phyloP scores from a whole-genome alignment of 2,797 vertebrate species.

The Rhyacichthys aspro region DNA sequence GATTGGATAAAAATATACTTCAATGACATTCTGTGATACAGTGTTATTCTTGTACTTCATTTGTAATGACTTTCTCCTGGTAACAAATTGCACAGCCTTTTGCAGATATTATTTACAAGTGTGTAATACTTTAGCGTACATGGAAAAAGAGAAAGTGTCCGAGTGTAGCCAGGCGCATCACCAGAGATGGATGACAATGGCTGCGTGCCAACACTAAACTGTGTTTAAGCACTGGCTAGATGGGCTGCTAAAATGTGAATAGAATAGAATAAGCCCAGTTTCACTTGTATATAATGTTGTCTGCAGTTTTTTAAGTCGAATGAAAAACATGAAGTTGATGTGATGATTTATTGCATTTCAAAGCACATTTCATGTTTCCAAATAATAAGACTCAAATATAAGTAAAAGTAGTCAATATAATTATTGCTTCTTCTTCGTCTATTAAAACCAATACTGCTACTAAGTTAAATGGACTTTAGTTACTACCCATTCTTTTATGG shows the following conservation, averaged over 20 bases:
- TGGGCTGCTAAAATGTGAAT: constrained; percentile 7
- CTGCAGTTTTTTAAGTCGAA: too few relatives aligned
- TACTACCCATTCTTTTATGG: neutral
- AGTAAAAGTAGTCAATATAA: too few relatives aligned
- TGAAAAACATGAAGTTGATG: too few relatives aligned
- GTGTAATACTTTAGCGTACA: constrained; percentile 41
- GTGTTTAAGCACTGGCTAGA: constrained; percentile 9
- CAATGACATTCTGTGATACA: constrained; percentile 24
- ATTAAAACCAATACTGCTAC: too few relatives aligned
- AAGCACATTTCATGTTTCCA: too few relatives aligned
- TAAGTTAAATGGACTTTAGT: too few relatives aligned
- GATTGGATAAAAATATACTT: constrained; percentile 40
- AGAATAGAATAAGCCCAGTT: constrained; percentile 5
- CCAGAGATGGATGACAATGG: constrained; percentile 27
- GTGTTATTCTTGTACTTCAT: constrained; percentile 50
- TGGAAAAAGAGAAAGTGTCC: constrained; percentile 17
- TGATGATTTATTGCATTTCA: too few relatives aligned
- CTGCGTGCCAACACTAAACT: constrained; percentile 18
- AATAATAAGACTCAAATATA: too few relatives aligned
- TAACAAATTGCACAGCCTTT: constrained; percentile 35
- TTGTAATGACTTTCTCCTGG: constrained; percentile 36
- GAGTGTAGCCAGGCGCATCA: constrained; percentile 24
- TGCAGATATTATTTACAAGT: constrained; percentile 46
- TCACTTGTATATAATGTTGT: neutral
- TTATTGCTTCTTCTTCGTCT: too few relatives aligned